These are phyloP conservation scores for Drosophila meridiana DNA, from an alignment of 2,888 invertebrate genomes.

Conservation along the genomic window DNA sequence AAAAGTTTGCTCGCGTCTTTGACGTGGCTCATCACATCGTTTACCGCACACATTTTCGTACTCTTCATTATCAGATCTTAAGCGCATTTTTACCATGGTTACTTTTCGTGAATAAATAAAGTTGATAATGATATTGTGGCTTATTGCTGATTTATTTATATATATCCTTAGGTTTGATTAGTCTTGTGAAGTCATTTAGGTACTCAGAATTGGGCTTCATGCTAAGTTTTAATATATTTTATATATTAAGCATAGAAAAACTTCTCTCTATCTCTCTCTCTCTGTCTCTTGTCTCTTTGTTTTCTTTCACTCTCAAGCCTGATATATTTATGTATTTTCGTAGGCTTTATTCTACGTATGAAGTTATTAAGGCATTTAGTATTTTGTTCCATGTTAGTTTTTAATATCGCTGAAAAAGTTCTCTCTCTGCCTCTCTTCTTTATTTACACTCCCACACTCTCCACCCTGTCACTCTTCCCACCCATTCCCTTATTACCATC, in stretches of 20 bases:
- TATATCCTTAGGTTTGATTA: background rate
- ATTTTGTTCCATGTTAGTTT: too few relatives aligned
- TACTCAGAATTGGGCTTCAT: background rate
- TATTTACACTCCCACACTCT: background rate
- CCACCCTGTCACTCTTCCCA: background rate
- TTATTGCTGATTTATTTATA: background rate
- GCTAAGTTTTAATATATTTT: background rate
- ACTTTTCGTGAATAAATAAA: background rate
- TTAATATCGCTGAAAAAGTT: too few relatives aligned
- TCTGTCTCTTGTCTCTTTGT: background rate
- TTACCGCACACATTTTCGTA: background rate
- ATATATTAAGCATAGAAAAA: too few relatives aligned
- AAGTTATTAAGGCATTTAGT: too few relatives aligned
- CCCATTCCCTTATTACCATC: background rate
- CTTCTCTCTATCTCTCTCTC: background rate
- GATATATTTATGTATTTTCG: too few relatives aligned
- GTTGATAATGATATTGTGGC: background rate
- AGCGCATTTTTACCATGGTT: background rate
- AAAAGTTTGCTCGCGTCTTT: constrained; percentile 10
- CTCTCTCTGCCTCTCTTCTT: background rate
- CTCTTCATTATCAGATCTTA: background rate
- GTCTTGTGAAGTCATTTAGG: background rate
- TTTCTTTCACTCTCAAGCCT: background rate
- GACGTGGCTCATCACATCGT: background rate
- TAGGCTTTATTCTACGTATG: too few relatives aligned